phyloP scores from a whole-genome alignment of 2,113 vertebrate species.

The Reinhardtius hippoglossoides region DNA sequence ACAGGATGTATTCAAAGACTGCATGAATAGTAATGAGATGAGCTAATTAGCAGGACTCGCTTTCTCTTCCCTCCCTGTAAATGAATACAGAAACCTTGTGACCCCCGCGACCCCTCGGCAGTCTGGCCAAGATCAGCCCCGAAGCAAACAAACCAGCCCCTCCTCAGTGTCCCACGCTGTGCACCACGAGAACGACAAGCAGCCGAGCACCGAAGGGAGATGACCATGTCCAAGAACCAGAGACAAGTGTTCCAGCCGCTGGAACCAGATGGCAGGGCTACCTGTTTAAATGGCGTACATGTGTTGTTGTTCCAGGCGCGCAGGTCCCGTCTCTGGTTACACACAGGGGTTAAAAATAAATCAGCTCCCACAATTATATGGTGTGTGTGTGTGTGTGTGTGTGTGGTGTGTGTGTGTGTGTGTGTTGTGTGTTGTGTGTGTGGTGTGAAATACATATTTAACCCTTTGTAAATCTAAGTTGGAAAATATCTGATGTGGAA shows the following conservation, averaged over 20 bases:
- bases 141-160: neutral
- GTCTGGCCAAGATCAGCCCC: conserved; percentile 1
- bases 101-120: conserved; percentile 19
- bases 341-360: conserved; percentile 41
- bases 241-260: conserved; percentile 52
- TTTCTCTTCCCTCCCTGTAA: conserved; percentile 12
- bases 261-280: conserved; percentile 68
- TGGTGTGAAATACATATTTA: too few relatives aligned
- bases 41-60: conserved; percentile 36
- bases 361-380: conserved; percentile 43
- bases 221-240: conserved; percentile 25
- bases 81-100: conserved; percentile 13
- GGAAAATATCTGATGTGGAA: too few relatives aligned
- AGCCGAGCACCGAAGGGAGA: neutral
- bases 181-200: conserved; percentile 10
- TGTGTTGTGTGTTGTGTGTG: neutral
- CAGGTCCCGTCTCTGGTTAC: conserved; percentile 50
- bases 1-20: conserved; percentile 15
- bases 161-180: neutral
- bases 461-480: too few relatives aligned
- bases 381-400: too few relatives aligned
- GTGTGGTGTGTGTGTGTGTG: too few relatives aligned
- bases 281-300: conserved; percentile 45
- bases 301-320: conserved; percentile 38
- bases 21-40: conserved; percentile 42